phyloP scores from a whole-genome alignment of 2,888 invertebrate genomes.

The Cremastobaeus sp. region DNA sequence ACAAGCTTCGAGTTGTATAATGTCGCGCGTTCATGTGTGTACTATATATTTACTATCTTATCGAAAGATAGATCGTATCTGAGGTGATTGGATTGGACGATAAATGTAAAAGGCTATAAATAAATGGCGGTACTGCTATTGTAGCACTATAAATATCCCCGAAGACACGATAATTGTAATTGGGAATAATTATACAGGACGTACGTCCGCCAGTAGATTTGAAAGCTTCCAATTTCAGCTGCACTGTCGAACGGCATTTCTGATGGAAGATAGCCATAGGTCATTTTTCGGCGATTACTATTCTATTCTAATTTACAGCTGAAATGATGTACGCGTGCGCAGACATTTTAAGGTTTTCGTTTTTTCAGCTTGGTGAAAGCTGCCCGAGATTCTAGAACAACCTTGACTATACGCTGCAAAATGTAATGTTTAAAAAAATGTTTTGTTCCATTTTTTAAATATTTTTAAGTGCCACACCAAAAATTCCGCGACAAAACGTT shows the following conservation, averaged over 20 bases:
- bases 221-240: conserved; percentile 24
- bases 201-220: conserved; percentile 25
- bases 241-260: neutral
- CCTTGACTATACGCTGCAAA: too few species aligned
- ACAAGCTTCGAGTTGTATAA: conserved; percentile 42
- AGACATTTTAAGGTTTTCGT: too few species aligned
- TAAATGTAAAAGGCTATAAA: conserved; percentile 67
- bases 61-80: conserved; percentile 59
- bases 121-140: conserved; percentile 62
- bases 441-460: too few species aligned
- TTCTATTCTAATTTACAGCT: too few species aligned
- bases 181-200: conserved; percentile 65
- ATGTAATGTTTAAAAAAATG: too few species aligned
- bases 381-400: too few species aligned
- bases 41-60: conserved; percentile 52
- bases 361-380: too few species aligned
- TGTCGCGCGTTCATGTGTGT: conserved; percentile 50
- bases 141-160: conserved; percentile 65
- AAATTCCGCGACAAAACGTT: too few species aligned
- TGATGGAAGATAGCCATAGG: too few species aligned
- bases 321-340: too few species aligned
- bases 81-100: conserved; percentile 57
- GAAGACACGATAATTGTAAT: conserved; percentile 64
- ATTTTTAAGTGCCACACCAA: too few species aligned
- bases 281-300: too few species aligned